A percentile compares a stretch with the other conserved stretches of the same genome.
phyloP scores from a whole-genome alignment of 37 sponge, comb jelly and placozoan genomes.

The Hormiphora californensis region DNA sequence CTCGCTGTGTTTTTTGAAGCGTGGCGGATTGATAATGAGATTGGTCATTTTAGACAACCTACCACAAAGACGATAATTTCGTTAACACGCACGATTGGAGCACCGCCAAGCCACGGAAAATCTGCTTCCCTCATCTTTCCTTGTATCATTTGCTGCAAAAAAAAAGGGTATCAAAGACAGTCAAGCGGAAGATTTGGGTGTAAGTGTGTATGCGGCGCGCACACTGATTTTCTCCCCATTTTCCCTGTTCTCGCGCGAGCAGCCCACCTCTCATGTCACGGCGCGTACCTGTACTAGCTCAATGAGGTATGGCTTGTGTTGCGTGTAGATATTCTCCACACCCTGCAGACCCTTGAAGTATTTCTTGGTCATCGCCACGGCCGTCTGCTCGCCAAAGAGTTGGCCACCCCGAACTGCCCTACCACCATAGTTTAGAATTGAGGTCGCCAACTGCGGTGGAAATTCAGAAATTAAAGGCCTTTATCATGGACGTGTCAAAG shows the following conservation, averaged over 20 bases:
- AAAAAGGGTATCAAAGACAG: too few relatives aligned
- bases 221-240: too few relatives aligned
- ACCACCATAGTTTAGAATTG: constrained; percentile 69
- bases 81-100: background rate
- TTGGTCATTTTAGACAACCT: too few relatives aligned
- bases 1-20: too few relatives aligned
- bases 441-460: constrained; percentile 60
- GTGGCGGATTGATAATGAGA: too few relatives aligned
- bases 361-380: constrained; percentile 65
- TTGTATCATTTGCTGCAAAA: background rate
- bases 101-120: background rate
- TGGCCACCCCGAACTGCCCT: constrained; percentile 60
- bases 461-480: background rate
- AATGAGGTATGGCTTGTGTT: constrained; percentile 78
- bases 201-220: too few relatives aligned
- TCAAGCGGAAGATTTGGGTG: too few relatives aligned
- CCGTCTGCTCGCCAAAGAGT: constrained; percentile 69
- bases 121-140: background rate
- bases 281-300: constrained; percentile 56
- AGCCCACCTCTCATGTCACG: too few relatives aligned
- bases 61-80: constrained; percentile 16
- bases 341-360: constrained; percentile 81
- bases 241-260: too few relatives aligned
- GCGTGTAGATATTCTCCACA: constrained; percentile 93
- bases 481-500: too few relatives aligned